A percentile compares a stretch with the other conserved stretches of the same genome.
Evolutionary conservation across 2,113 vertebrate genomes (phyloP).

Genomic region (Mellivora capensis): DNA sequence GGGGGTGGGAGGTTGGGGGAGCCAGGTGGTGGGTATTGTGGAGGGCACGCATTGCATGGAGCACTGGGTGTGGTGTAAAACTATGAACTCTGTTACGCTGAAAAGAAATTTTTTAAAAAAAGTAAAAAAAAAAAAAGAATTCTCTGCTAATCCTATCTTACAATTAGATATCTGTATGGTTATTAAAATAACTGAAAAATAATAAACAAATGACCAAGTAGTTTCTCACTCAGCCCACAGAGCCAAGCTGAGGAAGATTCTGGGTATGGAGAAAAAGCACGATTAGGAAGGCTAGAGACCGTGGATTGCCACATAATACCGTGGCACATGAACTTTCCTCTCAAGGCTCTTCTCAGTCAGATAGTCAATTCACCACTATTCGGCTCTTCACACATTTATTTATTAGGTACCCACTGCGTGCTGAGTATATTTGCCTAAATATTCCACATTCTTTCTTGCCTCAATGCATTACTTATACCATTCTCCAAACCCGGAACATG

Average conservation of each 20-base stretch:
- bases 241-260: background rate
- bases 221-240: background rate
- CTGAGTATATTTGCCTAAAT: background rate
- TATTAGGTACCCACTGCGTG: background rate
- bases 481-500: background rate
- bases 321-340: background rate
- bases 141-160: background rate
- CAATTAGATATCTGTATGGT: background rate
- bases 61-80: too few species aligned
- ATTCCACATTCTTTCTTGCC: background rate
- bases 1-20: too few species aligned
- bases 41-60: too few species aligned
- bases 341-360: background rate
- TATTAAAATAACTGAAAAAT: background rate
- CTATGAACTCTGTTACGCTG: too few species aligned
- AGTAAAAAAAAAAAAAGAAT: too few species aligned
- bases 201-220: background rate
- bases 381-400: background rate
- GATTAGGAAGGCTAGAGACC: background rate
- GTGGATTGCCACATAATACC: background rate
- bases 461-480: background rate
- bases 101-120: too few species aligned
- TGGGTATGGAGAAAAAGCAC: background rate
- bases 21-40: too few species aligned
- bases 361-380: background rate